A percentile compares a stretch with the other conserved stretches of the same genome.
Evolutionary conservation across 2,113 vertebrate species (phyloP).

Genomic region (Callionymus lyra): DNA sequence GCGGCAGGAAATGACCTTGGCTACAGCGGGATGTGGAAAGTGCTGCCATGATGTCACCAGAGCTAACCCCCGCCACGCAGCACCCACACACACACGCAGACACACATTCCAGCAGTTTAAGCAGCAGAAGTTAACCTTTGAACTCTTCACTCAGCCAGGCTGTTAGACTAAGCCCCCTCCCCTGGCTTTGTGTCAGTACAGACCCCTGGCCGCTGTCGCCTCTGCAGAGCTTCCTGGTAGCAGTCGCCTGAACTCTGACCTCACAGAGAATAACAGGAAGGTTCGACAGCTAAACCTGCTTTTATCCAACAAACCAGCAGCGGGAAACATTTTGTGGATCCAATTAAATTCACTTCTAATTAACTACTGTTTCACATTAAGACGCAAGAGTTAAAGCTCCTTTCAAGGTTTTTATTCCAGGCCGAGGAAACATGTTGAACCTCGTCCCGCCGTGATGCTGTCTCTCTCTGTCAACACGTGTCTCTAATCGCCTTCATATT

Average conservation of each 20-base stretch:
- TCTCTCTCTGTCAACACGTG: too few relatives aligned
- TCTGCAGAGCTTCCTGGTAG: slow-evolving; percentile 21
- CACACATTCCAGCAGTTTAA: neutral
- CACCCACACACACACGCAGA: slow-evolving; percentile 13
- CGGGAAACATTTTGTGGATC: neutral
- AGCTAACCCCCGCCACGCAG: slow-evolving; percentile 12
- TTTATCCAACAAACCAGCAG: neutral
- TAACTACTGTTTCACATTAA: too few relatives aligned
- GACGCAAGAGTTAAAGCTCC: too few relatives aligned
- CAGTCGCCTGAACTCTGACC: slow-evolving; percentile 42
- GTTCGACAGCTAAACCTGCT: neutral
- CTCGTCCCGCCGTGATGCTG: too few relatives aligned
- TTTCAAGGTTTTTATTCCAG: too few relatives aligned
- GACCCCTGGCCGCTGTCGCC: neutral
- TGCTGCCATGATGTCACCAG: slow-evolving; percentile 45
- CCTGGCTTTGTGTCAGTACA: neutral
- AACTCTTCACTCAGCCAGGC: slow-evolving; percentile 11
- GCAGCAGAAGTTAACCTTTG: slow-evolving; percentile 23
- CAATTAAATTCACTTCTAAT: too few relatives aligned
- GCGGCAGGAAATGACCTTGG: slow-evolving; percentile 40
- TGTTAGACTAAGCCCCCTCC: neutral
- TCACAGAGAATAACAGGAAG: slow-evolving; percentile 48
- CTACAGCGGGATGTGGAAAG: slow-evolving; percentile 39
- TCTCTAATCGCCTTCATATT: neutral
- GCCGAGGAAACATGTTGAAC: too few relatives aligned